Evolutionary conservation across 2,888 invertebrate species (phyloP).

Genomic region (Phrixothrix hirtus): DNA sequence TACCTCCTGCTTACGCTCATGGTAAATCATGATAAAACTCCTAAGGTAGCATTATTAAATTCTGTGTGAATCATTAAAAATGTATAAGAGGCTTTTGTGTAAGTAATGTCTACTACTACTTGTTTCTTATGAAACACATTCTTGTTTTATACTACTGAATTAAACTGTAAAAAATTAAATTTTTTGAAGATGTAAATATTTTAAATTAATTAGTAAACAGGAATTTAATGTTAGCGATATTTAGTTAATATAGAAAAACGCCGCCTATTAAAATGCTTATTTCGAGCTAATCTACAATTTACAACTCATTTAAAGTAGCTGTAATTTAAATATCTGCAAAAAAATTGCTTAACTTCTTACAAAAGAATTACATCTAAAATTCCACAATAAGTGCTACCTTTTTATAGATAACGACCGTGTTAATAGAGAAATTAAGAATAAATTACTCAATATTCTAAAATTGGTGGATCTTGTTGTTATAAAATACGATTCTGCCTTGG

Average conservation of each 20-base stretch:
- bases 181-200: background rate
- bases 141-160: background rate
- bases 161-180: background rate
- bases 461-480: too few relatives aligned
- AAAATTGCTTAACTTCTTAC: background rate
- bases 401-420: too few relatives aligned
- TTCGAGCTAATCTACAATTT: background rate
- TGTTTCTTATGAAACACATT: background rate
- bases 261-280: background rate
- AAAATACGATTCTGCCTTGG: too few relatives aligned
- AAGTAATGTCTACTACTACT: conserved; percentile 5
- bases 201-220: background rate
- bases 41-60: conserved; percentile 19
- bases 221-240: background rate
- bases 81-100: conserved; percentile 15
- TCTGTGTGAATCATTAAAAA: conserved; percentile 22
- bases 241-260: background rate
- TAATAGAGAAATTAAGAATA: too few relatives aligned
- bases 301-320: background rate
- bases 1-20: conserved; percentile 13
- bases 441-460: too few relatives aligned
- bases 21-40: conserved; percentile 19
- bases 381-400: too few relatives aligned
- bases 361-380: too few relatives aligned
- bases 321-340: background rate